Base-by-base conservation (phyloP, 1,140 invertebrate species). In the Nasonia longicornis region DNA sequence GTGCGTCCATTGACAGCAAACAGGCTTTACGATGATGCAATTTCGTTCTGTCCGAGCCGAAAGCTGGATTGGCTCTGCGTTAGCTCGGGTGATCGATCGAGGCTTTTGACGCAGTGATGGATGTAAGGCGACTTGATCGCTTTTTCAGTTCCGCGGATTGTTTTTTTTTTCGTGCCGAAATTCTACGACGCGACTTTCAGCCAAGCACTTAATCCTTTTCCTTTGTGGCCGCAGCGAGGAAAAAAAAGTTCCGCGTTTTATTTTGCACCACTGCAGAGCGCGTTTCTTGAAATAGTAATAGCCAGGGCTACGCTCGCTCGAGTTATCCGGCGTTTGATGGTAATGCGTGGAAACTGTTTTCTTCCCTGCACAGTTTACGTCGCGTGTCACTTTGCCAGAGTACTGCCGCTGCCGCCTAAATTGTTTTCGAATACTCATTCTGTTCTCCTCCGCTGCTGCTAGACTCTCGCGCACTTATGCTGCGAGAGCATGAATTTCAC, bases 271-370 rank as follows among this genome's bases (percentile, higher is more conserved):
- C 26, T 26, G 20, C 16, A 58, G 16, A 3, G 31, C 52, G 31
- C 71, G 42, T 73, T 73, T 73, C 42, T 10, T 48, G 71, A 48
- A 73, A 73, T 26, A 48, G 71, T 26, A 73, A 73, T 73, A 73
- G 71, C 26, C 31, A 4, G 22, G 42, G 22, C n/a, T 38, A 73
- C 11, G 42, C 42, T 14, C 2, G 42, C 26, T 73, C 71, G 14
- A 73, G 38, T 48, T 73, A 73, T 73, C 42, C 42, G 20, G 10
- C 31, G n/a, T 29, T 48, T 73, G 71, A 73, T 48, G 38, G 42
- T 48, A 45, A 48, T 48, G 71, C 42, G 42, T 10, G 52, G n/a
- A 48, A 48, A 73, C 31, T 20, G 31, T 22, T 48, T 73, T 48
- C 20, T 48, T 35, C 22, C 16, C 12, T 70, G 35, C 8, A 20